Evolutionary conservation across 2,797 vertebrate genomes (phyloP).

Genomic region (Erethizon dorsatum): DNA sequence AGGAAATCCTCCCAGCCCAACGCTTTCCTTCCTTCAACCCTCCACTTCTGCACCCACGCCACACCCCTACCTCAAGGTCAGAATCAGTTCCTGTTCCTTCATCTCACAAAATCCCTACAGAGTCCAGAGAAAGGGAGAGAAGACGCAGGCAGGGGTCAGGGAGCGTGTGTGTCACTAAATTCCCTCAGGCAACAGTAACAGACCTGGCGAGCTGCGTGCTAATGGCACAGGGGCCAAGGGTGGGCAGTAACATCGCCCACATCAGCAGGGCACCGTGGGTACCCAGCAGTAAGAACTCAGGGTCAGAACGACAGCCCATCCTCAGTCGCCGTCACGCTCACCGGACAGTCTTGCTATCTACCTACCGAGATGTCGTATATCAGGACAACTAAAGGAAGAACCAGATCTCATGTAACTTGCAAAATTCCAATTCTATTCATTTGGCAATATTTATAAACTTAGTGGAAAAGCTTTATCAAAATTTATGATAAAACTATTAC

Average conservation of each 20-base stretch:
- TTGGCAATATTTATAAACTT: conserved; percentile 20
- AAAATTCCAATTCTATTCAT: conserved; percentile 45
- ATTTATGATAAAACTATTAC: conserved; percentile 22
- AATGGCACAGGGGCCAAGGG: not conserved
- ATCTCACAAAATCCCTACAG: not conserved
- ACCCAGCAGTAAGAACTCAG: not conserved
- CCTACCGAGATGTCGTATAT: not conserved
- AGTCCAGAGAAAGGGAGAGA: not conserved
- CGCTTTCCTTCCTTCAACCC: not conserved
- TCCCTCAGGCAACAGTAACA: not conserved
- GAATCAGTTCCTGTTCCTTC: not conserved
- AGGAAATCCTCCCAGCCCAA: not conserved
- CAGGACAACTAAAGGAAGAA: conserved; percentile 15
- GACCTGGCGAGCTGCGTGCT: not conserved
- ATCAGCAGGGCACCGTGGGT: not conserved
- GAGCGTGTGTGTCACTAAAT: not conserved
- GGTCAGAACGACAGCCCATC: not conserved
- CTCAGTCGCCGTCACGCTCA: not conserved
- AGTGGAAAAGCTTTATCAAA: conserved; percentile 44
- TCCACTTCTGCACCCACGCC: not conserved
- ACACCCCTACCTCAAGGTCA: not conserved
- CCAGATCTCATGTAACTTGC: not conserved
- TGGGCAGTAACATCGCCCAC: not conserved
- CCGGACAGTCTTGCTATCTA: not conserved
- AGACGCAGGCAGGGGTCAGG: not conserved